phyloP scores from a whole-genome alignment of 1,140 invertebrate species.

The Vanessa atalanta region DNA sequence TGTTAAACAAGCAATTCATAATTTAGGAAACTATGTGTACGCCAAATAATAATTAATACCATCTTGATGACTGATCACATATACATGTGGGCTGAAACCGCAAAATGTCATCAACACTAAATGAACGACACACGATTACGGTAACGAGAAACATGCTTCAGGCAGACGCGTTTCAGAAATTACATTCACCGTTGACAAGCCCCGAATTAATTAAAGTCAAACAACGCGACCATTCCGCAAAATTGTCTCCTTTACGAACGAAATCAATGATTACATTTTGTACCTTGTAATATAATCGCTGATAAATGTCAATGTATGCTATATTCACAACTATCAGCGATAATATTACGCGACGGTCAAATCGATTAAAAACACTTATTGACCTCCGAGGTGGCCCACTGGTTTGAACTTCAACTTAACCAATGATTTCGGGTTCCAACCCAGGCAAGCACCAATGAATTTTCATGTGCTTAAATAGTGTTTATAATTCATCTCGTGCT shows the following conservation, averaged over 20 bases:
- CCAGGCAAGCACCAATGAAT: no score
- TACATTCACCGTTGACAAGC: slow-evolving; percentile 76
- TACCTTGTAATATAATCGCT: slow-evolving; percentile 42
- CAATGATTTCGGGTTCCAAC: no score
- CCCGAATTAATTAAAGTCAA: slow-evolving; percentile 79
- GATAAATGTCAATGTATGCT: neutral
- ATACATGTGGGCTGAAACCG: slow-evolving; percentile 22
- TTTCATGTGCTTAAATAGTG: no score
- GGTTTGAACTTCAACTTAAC: no score
- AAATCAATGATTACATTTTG: slow-evolving; percentile 75
- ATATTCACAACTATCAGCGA: no score
- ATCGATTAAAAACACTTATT: neutral
- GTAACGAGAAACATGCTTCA: slow-evolving; percentile 72
- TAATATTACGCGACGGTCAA: slow-evolving; percentile 55
- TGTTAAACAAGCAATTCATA: neutral
- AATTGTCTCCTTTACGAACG: slow-evolving; percentile 75
- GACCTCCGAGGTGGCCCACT: neutral
- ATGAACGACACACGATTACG: slow-evolving; percentile 67
- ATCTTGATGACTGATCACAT: slow-evolving; percentile 23
- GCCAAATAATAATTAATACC: slow-evolving; percentile 16
- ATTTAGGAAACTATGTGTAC: slow-evolving; percentile 6
- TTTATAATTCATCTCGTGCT: no score
- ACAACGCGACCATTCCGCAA: slow-evolving; percentile 74
- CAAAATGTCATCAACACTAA: slow-evolving; percentile 39
- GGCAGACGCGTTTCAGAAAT: slow-evolving; percentile 67